Evolutionary conservation across 2,113 vertebrate genomes (phyloP).

Genomic region (Caretta caretta): DNA sequence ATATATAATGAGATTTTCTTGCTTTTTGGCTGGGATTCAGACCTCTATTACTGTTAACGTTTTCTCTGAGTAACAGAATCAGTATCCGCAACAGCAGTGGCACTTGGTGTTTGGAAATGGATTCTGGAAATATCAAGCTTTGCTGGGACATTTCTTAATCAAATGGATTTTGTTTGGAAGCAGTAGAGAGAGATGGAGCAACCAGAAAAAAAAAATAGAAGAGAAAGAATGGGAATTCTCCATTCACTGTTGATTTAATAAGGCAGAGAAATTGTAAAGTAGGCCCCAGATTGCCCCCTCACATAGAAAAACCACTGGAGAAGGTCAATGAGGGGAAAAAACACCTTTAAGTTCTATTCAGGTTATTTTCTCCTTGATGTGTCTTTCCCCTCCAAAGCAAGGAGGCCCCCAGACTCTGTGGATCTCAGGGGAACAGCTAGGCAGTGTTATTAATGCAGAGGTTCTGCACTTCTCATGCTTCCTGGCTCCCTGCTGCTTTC

Average conservation of each 20-base stretch:
- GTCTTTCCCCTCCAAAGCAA: neutral
- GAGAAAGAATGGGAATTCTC: neutral
- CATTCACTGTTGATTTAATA: neutral
- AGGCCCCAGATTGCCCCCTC: neutral
- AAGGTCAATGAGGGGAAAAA: neutral
- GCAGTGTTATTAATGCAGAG: neutral
- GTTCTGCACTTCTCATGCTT: neutral
- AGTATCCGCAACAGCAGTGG: slow-evolving; percentile 38
- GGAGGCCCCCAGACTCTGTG: neutral
- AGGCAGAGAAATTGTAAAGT: neutral
- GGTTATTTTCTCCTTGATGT: neutral
- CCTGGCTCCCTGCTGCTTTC: neutral
- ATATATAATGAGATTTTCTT: slow-evolving; percentile 44
- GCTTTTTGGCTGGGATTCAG: slow-evolving; percentile 31
- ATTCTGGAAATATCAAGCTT: neutral
- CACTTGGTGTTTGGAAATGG: slow-evolving; percentile 24
- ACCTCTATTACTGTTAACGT: slow-evolving; percentile 51
- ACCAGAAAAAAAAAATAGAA: neutral
- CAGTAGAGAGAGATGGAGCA: neutral
- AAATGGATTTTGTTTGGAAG: neutral
- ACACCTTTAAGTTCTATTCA: neutral
- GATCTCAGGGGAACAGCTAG: neutral
- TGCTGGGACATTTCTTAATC: neutral
- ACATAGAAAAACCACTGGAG: neutral
- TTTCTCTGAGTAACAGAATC: slow-evolving; percentile 32